These are phyloP conservation scores for Piscicola geometra DNA, from an alignment of 2,888 invertebrate genomes.

Conservation along the genomic window DNA sequence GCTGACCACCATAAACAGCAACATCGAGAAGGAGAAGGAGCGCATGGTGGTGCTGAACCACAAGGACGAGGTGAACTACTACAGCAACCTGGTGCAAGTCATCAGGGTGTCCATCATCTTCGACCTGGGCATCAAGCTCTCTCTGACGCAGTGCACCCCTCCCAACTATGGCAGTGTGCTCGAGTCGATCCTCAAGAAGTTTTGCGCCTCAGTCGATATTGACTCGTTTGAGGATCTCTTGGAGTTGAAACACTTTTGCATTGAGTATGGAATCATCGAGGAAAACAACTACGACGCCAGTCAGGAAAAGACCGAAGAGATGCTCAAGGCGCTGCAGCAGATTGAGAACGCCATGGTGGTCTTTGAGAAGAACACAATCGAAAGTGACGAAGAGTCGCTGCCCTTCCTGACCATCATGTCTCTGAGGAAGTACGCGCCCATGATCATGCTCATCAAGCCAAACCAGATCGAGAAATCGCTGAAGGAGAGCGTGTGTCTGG, in stretches of 20 bases:
- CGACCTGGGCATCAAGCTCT: conserved; percentile 19
- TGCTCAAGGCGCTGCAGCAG: conserved; percentile 20
- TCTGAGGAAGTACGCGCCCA: conserved; percentile 11
- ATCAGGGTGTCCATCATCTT: conserved; percentile 18
- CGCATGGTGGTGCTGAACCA: not conserved
- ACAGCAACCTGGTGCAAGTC: conserved; percentile 1
- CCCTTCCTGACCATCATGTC: conserved; percentile 20
- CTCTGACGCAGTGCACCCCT: conserved; percentile 25
- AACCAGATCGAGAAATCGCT: not conserved
- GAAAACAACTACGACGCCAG: conserved; percentile 19
- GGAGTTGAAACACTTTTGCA: conserved; percentile 19
- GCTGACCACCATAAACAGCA: not conserved
- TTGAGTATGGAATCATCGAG: conserved; percentile 25
- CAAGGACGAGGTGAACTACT: conserved; percentile 20
- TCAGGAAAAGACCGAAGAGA: conserved; percentile 16
- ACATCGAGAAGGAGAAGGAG: not conserved
- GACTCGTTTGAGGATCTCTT: conserved; percentile 8
- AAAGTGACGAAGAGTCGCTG: not conserved
- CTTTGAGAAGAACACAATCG: not conserved
- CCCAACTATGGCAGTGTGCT: conserved; percentile 15
- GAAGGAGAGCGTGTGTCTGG: conserved; percentile 19
- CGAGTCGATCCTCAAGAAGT: conserved; percentile 5
- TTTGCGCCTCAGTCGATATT: not conserved
- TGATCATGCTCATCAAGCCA: conserved; percentile 19
- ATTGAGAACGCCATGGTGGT: conserved; percentile 2